These are phyloP conservation scores for Calonectris borealis DNA, from an alignment of 2,113 vertebrate genomes.

Conservation along the genomic window DNA sequence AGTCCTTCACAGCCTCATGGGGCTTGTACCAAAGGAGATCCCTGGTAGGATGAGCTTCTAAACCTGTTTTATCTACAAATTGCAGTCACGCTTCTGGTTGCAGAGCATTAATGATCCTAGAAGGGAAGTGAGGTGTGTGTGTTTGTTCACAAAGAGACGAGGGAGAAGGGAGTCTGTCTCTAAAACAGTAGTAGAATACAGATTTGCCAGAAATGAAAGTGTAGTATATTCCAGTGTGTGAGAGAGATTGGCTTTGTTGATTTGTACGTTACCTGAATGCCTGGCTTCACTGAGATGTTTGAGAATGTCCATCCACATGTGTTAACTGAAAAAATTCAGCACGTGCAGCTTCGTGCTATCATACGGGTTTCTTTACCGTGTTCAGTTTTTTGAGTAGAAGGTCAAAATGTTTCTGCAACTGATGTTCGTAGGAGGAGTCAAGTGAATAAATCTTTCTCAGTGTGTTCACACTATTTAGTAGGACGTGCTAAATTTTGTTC, in stretches of 20 bases:
- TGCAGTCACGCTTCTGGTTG: not conserved
- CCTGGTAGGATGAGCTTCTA: not conserved
- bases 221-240: not conserved
- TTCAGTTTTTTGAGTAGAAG: not conserved
- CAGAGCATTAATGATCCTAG: not conserved
- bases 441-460: not conserved
- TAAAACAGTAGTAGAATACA: not conserved
- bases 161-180: not conserved
- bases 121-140: not conserved
- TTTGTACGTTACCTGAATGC: not conserved
- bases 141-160: not conserved
- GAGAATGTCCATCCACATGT: not conserved
- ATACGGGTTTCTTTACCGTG: not conserved
- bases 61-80: not conserved
- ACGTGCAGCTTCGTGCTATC: not conserved
- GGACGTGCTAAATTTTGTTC: conserved; percentile 17
- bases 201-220: not conserved
- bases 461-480: not conserved
- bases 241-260: not conserved
- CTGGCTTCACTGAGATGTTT: not conserved
- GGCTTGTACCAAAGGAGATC: not conserved
- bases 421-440: not conserved
- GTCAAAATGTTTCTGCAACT: not conserved
- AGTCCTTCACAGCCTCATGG: not conserved
- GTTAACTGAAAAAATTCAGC: not conserved